phyloP scores from a whole-genome alignment of 2,797 vertebrate species.

The Champsocephalus gunnari region DNA sequence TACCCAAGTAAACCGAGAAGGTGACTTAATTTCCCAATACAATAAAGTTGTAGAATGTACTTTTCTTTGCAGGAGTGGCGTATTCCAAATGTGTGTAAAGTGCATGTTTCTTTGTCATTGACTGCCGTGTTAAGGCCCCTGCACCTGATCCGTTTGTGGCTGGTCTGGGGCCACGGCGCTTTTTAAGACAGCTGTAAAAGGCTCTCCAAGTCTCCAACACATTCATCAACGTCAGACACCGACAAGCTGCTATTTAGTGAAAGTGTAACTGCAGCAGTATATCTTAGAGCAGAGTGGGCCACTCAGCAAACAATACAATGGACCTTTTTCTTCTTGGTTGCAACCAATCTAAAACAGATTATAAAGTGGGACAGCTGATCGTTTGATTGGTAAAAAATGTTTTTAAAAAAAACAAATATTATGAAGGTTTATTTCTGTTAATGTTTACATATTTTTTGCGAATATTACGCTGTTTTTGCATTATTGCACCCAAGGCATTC shows the following conservation, averaged over 20 bases:
- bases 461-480: not conserved
- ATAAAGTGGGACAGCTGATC: conserved; percentile 24
- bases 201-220: conserved; percentile 82
- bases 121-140: conserved; percentile 56
- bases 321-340: conserved; percentile 38
- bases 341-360: conserved; percentile 58
- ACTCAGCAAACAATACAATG: conserved; percentile 75
- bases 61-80: conserved; percentile 19
- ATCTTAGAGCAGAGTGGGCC: conserved; percentile 74
- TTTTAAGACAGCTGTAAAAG: conserved; percentile 86
- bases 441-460: not conserved
- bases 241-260: conserved; percentile 81
- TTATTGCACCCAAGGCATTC: not conserved
- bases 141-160: conserved; percentile 75
- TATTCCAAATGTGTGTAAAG: conserved; percentile 20
- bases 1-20: not conserved
- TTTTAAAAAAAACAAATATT: not conserved
- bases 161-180: conserved; percentile 69
- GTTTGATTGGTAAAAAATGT: not conserved
- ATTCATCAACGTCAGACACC: conserved; percentile 88
- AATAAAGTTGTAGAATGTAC: conserved; percentile 12
- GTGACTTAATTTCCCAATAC: conserved; percentile 14
- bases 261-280: conserved; percentile 80
- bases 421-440: conserved; percentile 1
- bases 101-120: conserved; percentile 55